phyloP scores from a whole-genome alignment of 2,113 vertebrate species.

The Fulmarus glacialis region DNA sequence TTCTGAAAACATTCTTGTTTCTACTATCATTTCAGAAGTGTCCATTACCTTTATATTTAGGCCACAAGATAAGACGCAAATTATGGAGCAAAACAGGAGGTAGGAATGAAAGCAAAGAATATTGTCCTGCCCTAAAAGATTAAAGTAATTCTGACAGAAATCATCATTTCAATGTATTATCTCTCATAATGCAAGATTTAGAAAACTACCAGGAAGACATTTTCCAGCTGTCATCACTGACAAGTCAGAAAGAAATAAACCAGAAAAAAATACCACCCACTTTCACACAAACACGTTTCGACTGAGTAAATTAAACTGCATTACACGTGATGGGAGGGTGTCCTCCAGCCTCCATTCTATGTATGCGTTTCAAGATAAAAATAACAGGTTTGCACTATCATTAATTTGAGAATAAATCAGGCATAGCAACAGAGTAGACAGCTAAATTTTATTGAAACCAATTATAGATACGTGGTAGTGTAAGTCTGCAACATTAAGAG shows the following conservation, averaged over 20 bases:
- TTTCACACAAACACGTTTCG: not conserved
- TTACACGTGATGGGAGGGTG: not conserved
- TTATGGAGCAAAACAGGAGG: not conserved
- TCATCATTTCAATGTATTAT: not conserved
- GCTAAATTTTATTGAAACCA: not conserved
- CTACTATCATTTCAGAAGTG: not conserved
- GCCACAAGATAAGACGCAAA: not conserved
- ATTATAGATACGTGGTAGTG: not conserved
- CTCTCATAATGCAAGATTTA: not conserved
- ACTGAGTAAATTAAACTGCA: not conserved
- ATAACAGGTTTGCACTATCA: not conserved
- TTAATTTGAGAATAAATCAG: not conserved
- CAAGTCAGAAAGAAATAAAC: not conserved
- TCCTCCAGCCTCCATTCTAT: not conserved
- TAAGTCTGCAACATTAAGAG: not conserved
- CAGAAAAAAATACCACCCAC: not conserved
- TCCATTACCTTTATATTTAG: not conserved
- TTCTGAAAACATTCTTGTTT: not conserved
- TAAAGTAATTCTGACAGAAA: not conserved
- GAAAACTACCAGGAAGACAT: not conserved
- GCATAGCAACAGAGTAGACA: not conserved
- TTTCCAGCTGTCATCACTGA: not conserved
- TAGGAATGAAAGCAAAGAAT: not conserved
- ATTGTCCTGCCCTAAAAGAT: not conserved
- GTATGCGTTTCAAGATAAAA: not conserved